A percentile compares a stretch with the other conserved stretches of the same genome.
Conservation (phyloP, 2,113 vertebrate species). For the Dromas ardeola region DNA sequence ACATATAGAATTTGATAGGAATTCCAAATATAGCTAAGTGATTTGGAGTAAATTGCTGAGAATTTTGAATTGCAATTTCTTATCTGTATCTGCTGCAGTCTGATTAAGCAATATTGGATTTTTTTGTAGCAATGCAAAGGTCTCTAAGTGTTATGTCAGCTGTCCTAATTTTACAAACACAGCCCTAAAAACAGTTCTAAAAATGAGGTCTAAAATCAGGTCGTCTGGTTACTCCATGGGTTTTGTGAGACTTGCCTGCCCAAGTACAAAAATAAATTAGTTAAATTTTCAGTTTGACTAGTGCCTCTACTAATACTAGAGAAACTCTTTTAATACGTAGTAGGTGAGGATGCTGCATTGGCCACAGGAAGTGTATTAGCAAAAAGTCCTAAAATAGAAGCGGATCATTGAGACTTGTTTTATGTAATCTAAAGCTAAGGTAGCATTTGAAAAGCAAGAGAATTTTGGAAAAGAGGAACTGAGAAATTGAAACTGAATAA, state of each 20-base stretch:
- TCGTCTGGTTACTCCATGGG: neutral
- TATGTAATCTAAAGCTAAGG: neutral
- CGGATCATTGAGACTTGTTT: neutral
- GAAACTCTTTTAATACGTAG: neutral
- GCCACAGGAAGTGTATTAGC: accelerated
- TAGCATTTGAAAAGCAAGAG: neutral
- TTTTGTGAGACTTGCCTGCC: neutral
- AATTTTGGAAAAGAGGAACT: neutral
- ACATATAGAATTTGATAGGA: neutral
- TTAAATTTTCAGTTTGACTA: neutral
- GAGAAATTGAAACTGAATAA: neutral
- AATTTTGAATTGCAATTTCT: neutral
- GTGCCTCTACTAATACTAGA: neutral
- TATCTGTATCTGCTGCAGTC: neutral
- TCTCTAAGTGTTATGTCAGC: neutral
- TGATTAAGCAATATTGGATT: neutral
- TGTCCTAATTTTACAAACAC: neutral
- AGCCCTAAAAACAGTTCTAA: neutral
- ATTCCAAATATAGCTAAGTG: neutral
- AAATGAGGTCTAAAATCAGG: neutral
- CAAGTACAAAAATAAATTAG: neutral
- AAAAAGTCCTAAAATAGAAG: neutral
- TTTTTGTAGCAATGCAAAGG: neutral
- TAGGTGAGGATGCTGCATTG: neutral
- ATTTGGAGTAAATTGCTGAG: neutral